phyloP scores from a whole-genome alignment of 1,140 invertebrate species.

The Maniola jurtina region DNA sequence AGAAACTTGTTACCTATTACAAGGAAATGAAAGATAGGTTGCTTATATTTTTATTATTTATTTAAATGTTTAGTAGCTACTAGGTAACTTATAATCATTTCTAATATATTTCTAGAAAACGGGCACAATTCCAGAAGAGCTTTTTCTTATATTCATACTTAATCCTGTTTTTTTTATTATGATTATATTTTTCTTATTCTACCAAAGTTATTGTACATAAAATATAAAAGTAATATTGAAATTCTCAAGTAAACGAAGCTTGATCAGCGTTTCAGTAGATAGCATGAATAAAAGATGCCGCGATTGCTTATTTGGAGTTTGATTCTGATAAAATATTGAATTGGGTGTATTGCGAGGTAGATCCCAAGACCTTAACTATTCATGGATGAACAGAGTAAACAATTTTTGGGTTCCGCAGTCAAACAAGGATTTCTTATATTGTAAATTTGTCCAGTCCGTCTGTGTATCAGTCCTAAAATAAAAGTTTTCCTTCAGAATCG shows the following conservation, averaged over 20 bases:
- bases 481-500: too few species aligned
- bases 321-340: constrained; percentile 29
- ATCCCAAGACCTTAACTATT: constrained; percentile 17
- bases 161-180: neutral
- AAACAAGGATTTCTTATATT: too few species aligned
- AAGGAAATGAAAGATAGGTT: too few species aligned
- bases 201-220: neutral
- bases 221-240: constrained; percentile 7
- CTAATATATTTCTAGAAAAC: too few species aligned
- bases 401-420: neutral
- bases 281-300: constrained; percentile 22
- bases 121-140: too few species aligned
- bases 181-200: neutral
- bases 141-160: neutral
- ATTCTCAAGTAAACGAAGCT: constrained; percentile 8
- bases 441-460: too few species aligned
- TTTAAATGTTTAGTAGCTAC: too few species aligned
- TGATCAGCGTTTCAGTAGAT: constrained; percentile 13
- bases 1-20: too few species aligned
- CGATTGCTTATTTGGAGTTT: constrained; percentile 28
- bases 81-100: too few species aligned
- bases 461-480: too few species aligned
- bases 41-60: too few species aligned
- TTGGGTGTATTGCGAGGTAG: constrained; percentile 7
- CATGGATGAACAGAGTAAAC: constrained; percentile 13